Evolutionary conservation across 1,140 invertebrate genomes (phyloP).

Genomic region (Calephelis nemesis): DNA sequence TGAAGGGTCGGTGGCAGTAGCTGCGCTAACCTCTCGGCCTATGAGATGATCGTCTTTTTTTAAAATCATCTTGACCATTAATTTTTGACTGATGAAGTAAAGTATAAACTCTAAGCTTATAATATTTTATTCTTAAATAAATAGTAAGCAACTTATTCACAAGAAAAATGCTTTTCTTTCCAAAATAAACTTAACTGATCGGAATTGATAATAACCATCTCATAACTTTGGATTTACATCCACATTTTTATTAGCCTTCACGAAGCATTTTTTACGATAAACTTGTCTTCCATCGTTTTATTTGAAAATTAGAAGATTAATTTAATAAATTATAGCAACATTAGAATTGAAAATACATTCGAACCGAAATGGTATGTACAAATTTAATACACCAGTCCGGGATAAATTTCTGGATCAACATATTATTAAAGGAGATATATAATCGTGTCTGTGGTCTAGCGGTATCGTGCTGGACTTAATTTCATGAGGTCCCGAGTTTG

Average conservation of each 20-base stretch:
- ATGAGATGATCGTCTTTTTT: too few species aligned
- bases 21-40: too few species aligned
- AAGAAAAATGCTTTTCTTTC: neutral
- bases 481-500: too few species aligned
- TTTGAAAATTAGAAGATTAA: conserved; percentile 14
- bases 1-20: too few species aligned
- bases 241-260: conserved; percentile 9
- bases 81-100: too few species aligned
- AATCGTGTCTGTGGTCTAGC: too few species aligned
- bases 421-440: conserved; percentile 24
- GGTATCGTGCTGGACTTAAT: too few species aligned
- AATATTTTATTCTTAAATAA: too few species aligned
- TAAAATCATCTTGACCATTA: too few species aligned
- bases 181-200: neutral
- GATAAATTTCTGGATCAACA: conserved; percentile 24
- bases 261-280: conserved; percentile 4
- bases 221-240: neutral
- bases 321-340: conserved; percentile 13
- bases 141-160: neutral
- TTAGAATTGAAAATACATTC: conserved; percentile 21
- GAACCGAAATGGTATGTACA: conserved; percentile 22
- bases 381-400: neutral
- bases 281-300: conserved; percentile 7
- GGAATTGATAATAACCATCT: neutral
- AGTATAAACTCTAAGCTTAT: too few species aligned